A percentile compares a stretch with the other conserved stretches of the same genome.
phyloP scores from a whole-genome alignment of 1,140 invertebrate species.

The Ostrea edulis region DNA sequence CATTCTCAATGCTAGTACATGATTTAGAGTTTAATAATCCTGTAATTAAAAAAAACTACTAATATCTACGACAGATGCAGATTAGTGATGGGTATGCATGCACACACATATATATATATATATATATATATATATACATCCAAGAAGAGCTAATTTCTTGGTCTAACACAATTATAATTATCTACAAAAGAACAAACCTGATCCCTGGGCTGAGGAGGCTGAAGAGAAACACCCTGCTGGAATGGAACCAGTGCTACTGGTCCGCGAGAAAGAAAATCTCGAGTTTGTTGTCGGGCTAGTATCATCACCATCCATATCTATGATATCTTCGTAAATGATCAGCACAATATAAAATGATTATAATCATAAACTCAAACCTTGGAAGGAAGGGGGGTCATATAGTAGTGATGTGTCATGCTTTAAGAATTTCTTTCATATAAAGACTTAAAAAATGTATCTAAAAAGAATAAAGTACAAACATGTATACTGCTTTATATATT shows the following conservation, averaged over 20 bases:
- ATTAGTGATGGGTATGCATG: too few relatives aligned
- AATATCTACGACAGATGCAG: too few relatives aligned
- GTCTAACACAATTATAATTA: not conserved
- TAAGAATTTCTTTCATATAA: too few relatives aligned
- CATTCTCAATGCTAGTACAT: too few relatives aligned
- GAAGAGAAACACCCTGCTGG: conserved; percentile 89
- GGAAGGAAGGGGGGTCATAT: not conserved
- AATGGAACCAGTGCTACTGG: conserved; percentile 90
- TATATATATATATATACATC: too few relatives aligned
- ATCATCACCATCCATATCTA: conserved; percentile 33
- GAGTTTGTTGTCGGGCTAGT: conserved; percentile 4
- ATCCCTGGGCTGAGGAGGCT: conserved; percentile 86
- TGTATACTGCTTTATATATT: too few relatives aligned
- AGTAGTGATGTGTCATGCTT: not conserved
- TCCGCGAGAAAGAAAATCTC: conserved; percentile 86
- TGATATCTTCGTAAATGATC: not conserved
- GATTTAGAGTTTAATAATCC: too few relatives aligned
- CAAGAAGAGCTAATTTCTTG: not conserved
- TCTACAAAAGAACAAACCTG: conserved; percentile 80
- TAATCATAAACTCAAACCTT: not conserved
- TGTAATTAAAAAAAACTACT: too few relatives aligned
- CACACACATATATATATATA: too few relatives aligned
- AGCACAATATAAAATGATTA: too few relatives aligned
- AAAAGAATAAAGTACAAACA: too few relatives aligned
- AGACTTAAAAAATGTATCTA: too few relatives aligned